phyloP scores from a whole-genome alignment of 2,113 vertebrate species.

The Salvelinus alpinus region DNA sequence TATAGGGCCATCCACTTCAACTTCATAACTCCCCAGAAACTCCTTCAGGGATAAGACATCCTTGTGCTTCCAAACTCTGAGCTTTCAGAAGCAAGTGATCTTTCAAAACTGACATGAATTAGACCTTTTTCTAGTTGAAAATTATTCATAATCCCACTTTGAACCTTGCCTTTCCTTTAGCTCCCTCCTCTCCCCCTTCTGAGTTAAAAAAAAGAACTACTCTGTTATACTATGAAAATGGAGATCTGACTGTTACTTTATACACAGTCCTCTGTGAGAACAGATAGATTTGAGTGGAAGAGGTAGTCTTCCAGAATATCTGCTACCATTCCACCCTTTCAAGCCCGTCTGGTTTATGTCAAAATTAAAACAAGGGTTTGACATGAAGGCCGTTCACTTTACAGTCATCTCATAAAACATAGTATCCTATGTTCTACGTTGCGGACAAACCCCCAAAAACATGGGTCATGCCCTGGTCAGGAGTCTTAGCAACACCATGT shows the following conservation, averaged over 20 bases:
- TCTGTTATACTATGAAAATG: not conserved
- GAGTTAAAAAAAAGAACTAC: not conserved
- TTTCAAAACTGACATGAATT: constrained; percentile 3
- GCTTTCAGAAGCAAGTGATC: not conserved
- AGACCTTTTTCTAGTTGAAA: not conserved
- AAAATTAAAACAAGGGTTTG: not conserved
- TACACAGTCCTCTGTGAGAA: not conserved
- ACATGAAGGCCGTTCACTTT: not conserved
- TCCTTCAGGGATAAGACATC: constrained; percentile 1
- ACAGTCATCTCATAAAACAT: not conserved
- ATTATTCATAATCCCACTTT: not conserved
- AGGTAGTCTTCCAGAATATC: not conserved
- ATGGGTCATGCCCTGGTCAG: not conserved
- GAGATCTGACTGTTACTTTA: not conserved
- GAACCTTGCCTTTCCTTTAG: not conserved
- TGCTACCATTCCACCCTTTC: not conserved
- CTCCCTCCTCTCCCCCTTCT: not conserved
- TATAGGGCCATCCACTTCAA: not conserved
- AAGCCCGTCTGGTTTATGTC: not conserved
- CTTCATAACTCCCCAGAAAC: constrained; percentile 1
- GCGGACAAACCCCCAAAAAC: not conserved
- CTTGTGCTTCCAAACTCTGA: constrained; percentile 3
- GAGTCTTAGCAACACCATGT: not conserved
- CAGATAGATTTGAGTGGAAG: not conserved
- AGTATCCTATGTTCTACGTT: not conserved